Base-by-base conservation (phyloP, 2,888 invertebrate genomes). In the Troides oblongomaculatus region DNA sequence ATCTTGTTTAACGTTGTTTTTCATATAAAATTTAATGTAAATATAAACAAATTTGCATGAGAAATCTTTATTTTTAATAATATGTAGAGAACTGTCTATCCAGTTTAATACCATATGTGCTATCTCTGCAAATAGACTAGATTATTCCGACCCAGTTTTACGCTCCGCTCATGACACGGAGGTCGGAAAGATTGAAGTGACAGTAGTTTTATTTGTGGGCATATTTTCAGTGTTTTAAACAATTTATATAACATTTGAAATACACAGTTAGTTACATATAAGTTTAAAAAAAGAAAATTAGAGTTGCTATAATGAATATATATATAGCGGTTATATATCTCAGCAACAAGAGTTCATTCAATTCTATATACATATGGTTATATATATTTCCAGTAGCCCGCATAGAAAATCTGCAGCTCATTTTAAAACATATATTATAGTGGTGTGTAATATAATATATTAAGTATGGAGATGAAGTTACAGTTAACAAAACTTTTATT, bases 81-180 rank as follows among this genome's bases (percentile, higher is more conserved):
- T n/a, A 53, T 53, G 53, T 53, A 53, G 53, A 53, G 66, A 69
- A 66, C 66, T 59, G 66, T 25, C 62, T 66, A 70, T 66, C 62
- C 64, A 66, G 72, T 74, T 77, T 76, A 76, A 78, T 78, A 71
- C 75, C 77, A 78, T 77, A 78, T 79, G 82, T 77, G 78, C 81
- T 79, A 78, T 80, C 76, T 79, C 75, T 62, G 78, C 84, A 79
- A 81, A 84, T 83, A 78, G 78, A 80, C 80, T 84, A 80, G 79
- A 84, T 85, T 84, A 87, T 83, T 81, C 81, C 82, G 82, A 80
- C 82, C 84, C 81, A 84, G 81, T 66, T 84, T 86, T 81, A 78
- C 79, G 75, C 73, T 69, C 72, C 69, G 69, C 73, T 63, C 66
- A 56, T 63, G 59, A 59, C 70, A 39, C 30, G 46, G 66, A 70